Percentiles rank a stretch among this genome's conserved stretches.
Conservation (phyloP, 92 coral and sea anemone species). For the Metridium senile region DNA sequence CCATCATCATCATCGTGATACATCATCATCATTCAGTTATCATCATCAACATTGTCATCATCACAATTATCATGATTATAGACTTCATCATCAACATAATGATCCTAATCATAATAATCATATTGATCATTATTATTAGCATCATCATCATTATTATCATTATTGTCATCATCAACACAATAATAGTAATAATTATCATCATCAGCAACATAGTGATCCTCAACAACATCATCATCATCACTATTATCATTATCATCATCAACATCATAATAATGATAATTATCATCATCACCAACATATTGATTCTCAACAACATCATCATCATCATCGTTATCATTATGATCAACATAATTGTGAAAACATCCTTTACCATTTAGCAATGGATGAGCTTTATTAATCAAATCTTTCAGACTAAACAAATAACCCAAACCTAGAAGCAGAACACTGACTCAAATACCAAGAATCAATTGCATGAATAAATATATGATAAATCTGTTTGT, state of each 20-base stretch:
- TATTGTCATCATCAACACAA: background rate
- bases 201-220: background rate
- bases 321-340: background rate
- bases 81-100: background rate
- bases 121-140: background rate
- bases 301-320: background rate
- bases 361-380: no score
- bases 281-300: background rate
- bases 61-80: no score
- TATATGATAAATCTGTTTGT: no score
- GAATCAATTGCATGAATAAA: no score
- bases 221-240: background rate
- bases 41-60: background rate
- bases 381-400: no score
- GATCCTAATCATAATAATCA: background rate
- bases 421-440: no score
- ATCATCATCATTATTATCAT: background rate
- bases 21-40: no score
- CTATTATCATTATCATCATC: background rate
- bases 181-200: no score
- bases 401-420: no score
- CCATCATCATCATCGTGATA: background rate
- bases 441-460: no score
- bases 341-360: no score
- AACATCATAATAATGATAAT: background rate